Base-by-base conservation (phyloP, 2,888 invertebrate species). In the Nectonema munidae region DNA sequence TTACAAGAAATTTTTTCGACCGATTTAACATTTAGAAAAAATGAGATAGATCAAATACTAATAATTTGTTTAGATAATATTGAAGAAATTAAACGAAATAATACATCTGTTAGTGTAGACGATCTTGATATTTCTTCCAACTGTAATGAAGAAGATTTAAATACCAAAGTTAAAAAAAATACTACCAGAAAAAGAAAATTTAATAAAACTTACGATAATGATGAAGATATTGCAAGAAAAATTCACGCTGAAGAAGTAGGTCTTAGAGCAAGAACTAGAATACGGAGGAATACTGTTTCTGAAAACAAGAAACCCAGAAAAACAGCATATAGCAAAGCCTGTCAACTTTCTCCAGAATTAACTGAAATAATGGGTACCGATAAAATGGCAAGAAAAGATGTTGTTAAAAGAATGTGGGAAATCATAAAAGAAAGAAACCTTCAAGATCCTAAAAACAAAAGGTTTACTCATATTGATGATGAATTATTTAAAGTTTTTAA, bases 401-500 rank as follows among this genome's bases (percentile, higher is more conserved):
- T 54, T 16, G 51, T 54, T 21, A 55, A 51, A 43, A 47, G 47
- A 41, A 50, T 54, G 50, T 53, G 52, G 54, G 48, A 48, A 41
- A 51, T 54, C 33, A 49, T 52, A 25, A 50, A 47, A 46, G 53
- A 53, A 44, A 46, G 52, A 45, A 49, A 52, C 41, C 44, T 54
- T 34, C 45, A 49, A 47, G 83, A 83, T 53, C 81, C 79, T 6
- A 76, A 72, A 50, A 81, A 83, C 56, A 77, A 74, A 57, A 79
- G 79, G 57, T 83, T 67, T 51, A 79, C 81, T 45, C 71, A 81
- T 48, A 81, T 81, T 56, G 79, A 83, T 52, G 75, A 73, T 39
- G 71, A 77, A 38, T 59, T 83, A 29, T 61, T 68, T 54, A 74
- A 72, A 56, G 71, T 83, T 28, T 73, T 83, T 53, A 77, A 79